These are phyloP conservation scores for Athetis lepigone DNA, from an alignment of 2,888 invertebrate species.

Conservation along the genomic window DNA sequence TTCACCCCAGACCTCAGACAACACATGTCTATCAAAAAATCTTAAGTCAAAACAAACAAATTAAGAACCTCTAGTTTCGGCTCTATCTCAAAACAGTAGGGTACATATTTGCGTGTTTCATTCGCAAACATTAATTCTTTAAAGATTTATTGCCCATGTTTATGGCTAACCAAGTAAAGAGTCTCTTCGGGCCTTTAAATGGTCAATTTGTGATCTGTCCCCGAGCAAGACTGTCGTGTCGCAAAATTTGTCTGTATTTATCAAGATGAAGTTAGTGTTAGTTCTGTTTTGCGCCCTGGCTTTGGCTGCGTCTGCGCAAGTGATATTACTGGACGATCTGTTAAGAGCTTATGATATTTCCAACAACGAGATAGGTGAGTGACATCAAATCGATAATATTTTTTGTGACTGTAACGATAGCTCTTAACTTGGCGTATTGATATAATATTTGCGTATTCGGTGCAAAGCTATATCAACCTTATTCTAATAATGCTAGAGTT, in stretches of 20 bases:
- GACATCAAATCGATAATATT: not conserved
- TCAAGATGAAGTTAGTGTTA: conserved; percentile 41
- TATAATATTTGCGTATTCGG: no score
- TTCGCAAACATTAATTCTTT: not conserved
- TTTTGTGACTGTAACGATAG: not conserved
- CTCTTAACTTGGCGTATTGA: no score
- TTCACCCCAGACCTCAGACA: not conserved
- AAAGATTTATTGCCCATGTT: conserved; percentile 1
- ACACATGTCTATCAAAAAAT: not conserved
- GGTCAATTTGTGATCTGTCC: conserved; percentile 30
- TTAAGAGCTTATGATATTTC: conserved; percentile 26
- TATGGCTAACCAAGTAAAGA: conserved; percentile 21
- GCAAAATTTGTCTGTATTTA: no score
- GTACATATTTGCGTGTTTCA: conserved; percentile 11
- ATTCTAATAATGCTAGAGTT: no score
- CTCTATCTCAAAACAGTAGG: not conserved
- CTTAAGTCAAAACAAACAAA: conserved; percentile 12
- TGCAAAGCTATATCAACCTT: no score
- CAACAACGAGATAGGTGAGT: conserved; percentile 41
- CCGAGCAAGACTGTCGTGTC: conserved; percentile 22
- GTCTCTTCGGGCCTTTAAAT: not conserved
- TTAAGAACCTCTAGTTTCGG: not conserved
- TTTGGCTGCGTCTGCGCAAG: conserved; percentile 26
- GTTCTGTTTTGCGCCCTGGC: conserved; percentile 40
- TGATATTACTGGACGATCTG: conserved; percentile 32